Evolutionary conservation across 2,113 vertebrate genomes (phyloP).

Genomic region (Mormoops blainvillei): DNA sequence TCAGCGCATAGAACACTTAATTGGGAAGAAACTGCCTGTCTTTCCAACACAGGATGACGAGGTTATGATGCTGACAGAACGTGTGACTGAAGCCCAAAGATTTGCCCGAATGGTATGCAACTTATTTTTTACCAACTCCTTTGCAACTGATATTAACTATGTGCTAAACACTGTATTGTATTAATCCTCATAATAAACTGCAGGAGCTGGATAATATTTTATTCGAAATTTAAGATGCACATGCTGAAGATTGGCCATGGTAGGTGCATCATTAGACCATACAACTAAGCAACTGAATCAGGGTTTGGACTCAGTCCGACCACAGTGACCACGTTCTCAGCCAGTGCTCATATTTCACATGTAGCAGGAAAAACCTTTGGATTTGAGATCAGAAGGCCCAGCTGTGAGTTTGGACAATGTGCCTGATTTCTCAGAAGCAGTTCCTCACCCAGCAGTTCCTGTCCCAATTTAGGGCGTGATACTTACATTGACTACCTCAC

Average conservation of each 20-base stretch:
- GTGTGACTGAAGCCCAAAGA: constrained; percentile 95
- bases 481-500: neutral
- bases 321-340: neutral
- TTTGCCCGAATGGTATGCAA: constrained; percentile 90
- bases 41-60: constrained; percentile 97
- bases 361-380: neutral
- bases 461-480: neutral
- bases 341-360: neutral
- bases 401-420: neutral
- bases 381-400: neutral
- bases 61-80: constrained; percentile 97
- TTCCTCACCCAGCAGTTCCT: neutral
- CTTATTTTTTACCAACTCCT: neutral
- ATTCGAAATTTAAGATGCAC: neutral
- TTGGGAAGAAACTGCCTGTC: constrained; percentile 95
- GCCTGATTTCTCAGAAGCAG: neutral
- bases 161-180: neutral
- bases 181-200: neutral
- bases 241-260: neutral
- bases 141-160: neutral
- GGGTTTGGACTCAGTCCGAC: neutral
- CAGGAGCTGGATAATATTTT: neutral
- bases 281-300: neutral
- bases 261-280: neutral
- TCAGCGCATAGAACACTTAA: constrained; percentile 95